Conservation (phyloP, 2,888 invertebrate genomes). For the Tetragonisca angustula region DNA sequence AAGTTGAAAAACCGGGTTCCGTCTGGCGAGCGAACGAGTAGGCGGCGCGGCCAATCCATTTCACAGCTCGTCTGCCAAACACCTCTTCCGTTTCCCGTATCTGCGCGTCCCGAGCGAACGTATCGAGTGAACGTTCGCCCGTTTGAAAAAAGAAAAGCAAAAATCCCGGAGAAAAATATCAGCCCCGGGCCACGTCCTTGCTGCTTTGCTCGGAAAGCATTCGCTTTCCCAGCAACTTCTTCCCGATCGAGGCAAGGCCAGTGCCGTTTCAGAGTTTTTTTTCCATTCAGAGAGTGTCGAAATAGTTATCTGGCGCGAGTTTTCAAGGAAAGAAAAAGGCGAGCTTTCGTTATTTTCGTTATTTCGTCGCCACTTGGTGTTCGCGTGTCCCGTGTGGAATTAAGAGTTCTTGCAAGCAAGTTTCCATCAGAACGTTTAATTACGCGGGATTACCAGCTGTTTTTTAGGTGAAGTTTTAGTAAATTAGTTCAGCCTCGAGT, state of each 20-base stretch:
- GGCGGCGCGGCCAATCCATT: constrained; percentile 47
- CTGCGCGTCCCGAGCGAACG: constrained; percentile 47
- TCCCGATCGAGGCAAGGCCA: neutral
- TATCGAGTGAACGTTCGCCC: constrained; percentile 37
- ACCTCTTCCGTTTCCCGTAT: constrained; percentile 55
- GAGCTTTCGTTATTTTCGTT: neutral
- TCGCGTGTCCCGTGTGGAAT: neutral
- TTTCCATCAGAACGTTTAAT: neutral
- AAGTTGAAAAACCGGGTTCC: constrained; percentile 13
- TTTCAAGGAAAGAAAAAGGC: neutral
- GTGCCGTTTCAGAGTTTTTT: too few relatives aligned
- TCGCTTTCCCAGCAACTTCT: neutral
- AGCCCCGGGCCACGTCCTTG: constrained; percentile 9
- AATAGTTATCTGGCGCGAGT: neutral
- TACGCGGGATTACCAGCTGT: neutral
- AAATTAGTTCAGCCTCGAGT: neutral
- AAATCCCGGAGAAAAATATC: constrained; percentile 37
- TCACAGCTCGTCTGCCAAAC: constrained; percentile 57
- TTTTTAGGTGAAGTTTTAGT: neutral
- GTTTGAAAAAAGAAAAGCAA: constrained; percentile 7
- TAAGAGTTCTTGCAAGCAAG: neutral
- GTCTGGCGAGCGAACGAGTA: constrained; percentile 13
- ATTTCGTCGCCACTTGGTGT: neutral
- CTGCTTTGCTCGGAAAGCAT: neutral
- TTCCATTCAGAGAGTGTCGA: neutral